phyloP scores from a whole-genome alignment of 2,797 vertebrate species.

The Capromys pilorides region DNA sequence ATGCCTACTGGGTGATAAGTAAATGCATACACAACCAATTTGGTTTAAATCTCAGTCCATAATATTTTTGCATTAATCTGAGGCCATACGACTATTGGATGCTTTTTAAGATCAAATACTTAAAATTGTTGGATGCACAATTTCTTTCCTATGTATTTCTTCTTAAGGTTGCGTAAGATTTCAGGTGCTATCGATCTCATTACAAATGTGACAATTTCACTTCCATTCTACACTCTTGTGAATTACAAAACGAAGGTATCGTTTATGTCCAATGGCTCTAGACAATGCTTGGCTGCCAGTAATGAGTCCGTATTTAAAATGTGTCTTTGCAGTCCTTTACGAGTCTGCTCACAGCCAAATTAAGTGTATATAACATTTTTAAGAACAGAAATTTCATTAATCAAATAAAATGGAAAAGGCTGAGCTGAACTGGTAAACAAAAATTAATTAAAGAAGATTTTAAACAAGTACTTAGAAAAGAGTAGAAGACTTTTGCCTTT shows the following conservation, averaged over 20 bases:
- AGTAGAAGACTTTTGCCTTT: neutral
- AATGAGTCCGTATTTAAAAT: slow-evolving; percentile 23
- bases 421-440: neutral
- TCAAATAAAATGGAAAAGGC: slow-evolving; percentile 30
- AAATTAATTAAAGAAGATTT: slow-evolving; percentile 40
- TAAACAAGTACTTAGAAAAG: slow-evolving; percentile 31
- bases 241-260: slow-evolving; percentile 48
- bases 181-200: neutral
- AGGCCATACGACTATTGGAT: slow-evolving; percentile 75
- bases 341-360: neutral
- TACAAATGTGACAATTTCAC: slow-evolving; percentile 25
- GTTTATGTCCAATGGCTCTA: neutral
- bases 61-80: slow-evolving; percentile 83
- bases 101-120: slow-evolving; percentile 74
- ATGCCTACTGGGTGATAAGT: slow-evolving; percentile 84
- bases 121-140: slow-evolving; percentile 68
- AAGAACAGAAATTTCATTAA: slow-evolving; percentile 11
- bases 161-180: slow-evolving; percentile 47
- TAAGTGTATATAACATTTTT: neutral
- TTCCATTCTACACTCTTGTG: slow-evolving; percentile 38
- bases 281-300: neutral
- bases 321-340: neutral
- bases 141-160: slow-evolving; percentile 44
- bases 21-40: slow-evolving; percentile 83
- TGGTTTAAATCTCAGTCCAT: slow-evolving; percentile 83